These are phyloP conservation scores for Hyalella azteca DNA, from an alignment of 2,888 invertebrate species.

Conservation along the genomic window DNA sequence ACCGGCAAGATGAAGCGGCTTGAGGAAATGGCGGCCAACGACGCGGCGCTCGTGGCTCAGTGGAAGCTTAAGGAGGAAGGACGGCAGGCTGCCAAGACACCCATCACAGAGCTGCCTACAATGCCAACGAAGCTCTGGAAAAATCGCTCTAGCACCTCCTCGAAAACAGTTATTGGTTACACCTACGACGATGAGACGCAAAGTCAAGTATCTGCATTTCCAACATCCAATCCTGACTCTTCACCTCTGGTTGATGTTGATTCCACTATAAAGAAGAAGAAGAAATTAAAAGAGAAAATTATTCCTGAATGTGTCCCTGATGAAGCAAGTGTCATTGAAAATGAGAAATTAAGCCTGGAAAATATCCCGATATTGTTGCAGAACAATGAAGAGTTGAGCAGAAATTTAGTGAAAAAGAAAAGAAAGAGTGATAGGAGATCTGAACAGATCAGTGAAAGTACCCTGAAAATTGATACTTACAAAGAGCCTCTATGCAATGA, in stretches of 20 bases:
- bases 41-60: background rate
- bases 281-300: background rate
- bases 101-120: background rate
- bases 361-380: too few species aligned
- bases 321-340: too few species aligned
- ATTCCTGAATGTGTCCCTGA: too few species aligned
- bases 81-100: background rate
- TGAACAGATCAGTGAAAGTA: too few species aligned
- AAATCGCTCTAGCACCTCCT: background rate
- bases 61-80: background rate
- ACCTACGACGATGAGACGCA: background rate
- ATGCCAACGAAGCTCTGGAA: constrained; percentile 3
- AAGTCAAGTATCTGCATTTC: background rate
- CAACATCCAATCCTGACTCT: too few species aligned
- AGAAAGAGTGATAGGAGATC: too few species aligned
- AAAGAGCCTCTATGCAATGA: too few species aligned
- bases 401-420: too few species aligned
- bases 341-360: too few species aligned
- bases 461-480: too few species aligned
- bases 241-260: too few species aligned
- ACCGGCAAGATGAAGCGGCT: constrained; percentile 16
- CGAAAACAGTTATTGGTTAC: constrained; percentile 1
- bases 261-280: background rate
- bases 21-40: background rate
- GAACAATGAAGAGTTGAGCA: too few species aligned